These are phyloP conservation scores for Petrolisthes manimaculis DNA, from an alignment of 2,888 invertebrate species.

Conservation along the genomic window DNA sequence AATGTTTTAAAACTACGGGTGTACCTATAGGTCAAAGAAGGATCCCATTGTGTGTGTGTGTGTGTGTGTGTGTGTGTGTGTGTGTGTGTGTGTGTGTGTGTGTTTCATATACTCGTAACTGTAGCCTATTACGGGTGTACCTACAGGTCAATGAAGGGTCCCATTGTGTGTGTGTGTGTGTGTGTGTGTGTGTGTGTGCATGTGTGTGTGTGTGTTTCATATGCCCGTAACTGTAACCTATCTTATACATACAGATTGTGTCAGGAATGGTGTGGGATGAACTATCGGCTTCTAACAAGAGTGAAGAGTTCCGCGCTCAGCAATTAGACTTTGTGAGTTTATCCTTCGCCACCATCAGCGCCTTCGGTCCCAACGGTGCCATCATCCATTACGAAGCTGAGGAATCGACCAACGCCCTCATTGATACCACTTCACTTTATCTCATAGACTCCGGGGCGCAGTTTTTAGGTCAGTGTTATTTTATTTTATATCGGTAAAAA, in stretches of 20 bases:
- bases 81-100: no score
- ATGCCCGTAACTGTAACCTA: no score
- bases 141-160: no score
- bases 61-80: no score
- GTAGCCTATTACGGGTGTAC: no score
- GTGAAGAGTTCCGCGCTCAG: slow-evolving; percentile 79
- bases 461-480: slow-evolving; percentile 45
- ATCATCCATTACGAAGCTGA: slow-evolving; percentile 91
- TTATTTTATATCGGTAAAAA: background rate
- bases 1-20: no score
- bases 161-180: no score
- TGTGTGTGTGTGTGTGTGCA: no score
- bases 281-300: slow-evolving; percentile 78
- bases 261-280: slow-evolving; percentile 78
- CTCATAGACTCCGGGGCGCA: slow-evolving; percentile 63
- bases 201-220: no score
- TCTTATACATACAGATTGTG: slow-evolving; percentile 26
- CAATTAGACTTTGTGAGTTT: slow-evolving; percentile 83
- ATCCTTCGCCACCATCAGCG: slow-evolving; percentile 94
- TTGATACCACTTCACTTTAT: slow-evolving; percentile 49
- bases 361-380: slow-evolving; percentile 91
- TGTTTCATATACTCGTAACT: no score
- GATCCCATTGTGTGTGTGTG: no score
- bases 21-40: no score
- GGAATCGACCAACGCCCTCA: slow-evolving; percentile 73